Evolutionary conservation across 2,797 vertebrate genomes (phyloP), one percentile per base, ranked within the genome.

Genomic region (Spea hammondii): DNA sequence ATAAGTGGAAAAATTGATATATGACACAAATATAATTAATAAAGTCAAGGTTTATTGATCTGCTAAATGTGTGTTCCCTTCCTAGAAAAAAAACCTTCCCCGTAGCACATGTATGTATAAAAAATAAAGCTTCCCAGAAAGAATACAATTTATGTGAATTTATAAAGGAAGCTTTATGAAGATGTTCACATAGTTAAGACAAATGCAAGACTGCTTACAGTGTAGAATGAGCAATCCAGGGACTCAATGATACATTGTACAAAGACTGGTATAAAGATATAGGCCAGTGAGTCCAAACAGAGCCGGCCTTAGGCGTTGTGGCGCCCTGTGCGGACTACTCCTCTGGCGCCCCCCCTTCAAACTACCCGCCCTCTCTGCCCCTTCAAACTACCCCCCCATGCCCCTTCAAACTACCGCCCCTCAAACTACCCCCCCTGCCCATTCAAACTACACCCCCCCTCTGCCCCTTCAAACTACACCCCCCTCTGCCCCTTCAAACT

Each of bases 11-110:
- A 9, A 65, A 6, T 5, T 76, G 44, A 59, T 70, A 53, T 7
- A 60, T n/a, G 80, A 83, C 79, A 70, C 74, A 66, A 69, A 72
- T n/a, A 53, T 69, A 80, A 71, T 50, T 9, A 73, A 46, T 8
- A 80, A 8, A 5, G 64, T 81, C 79, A 70, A 60, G 67, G 53
- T 10, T 53, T 53, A 53, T 53, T 53, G 50, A 53, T 53, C 10
- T 53, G 50, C 50, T 53, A 53, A 53, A 6, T 53, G 9, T 51
- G 50, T n/a, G n/a, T n/a, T n/a, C n/a, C n/a, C n/a, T n/a, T 51
- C 9, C 9, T 51, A 9, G 50, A 51, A 51, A 51, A 51, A 51
- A 51, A 5, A 51, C 9, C 5, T n/a, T n/a, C 50, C 32, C 46
- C 45, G 50, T 68, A 68, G 69, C 45, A 64, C 11, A 13, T n/a